Evolutionary conservation across 2,113 vertebrate species (phyloP), one percentile per base, ranked within the genome.

Genomic region (Gadus macrocephalus): DNA sequence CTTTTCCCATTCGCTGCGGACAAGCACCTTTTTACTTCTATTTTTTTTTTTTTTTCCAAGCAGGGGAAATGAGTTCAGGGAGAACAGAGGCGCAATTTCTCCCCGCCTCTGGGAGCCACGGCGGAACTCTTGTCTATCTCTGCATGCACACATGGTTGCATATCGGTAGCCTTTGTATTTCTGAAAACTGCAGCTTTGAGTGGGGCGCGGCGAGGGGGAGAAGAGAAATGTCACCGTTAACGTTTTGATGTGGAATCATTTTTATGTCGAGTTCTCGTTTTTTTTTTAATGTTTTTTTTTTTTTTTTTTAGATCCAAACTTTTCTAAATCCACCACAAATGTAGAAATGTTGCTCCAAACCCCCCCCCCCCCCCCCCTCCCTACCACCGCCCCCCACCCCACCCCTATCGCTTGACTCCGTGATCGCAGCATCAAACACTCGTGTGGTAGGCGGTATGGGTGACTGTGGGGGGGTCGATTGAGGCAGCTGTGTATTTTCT

Each of bases 321-420:
- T 91, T 91, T 92, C 85, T 87, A 89, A 91, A 88, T 86, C 86
- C 74, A 85, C 85, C 86, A 87, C 88, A 91, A 91, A 90, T 91
- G 87, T 89, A 89, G 85, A 89, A 89, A 86, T 87, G 86, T 85
- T 86, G 81, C 86, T 87, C 86, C 20, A 20, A 20, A 20, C 20
- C 20, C 20, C 20, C 20, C 20, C 1, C n/a, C n/a, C n/a, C 85
- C 85, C 82, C 75, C 85, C 80, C 73, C 20, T 25, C 28, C 12
- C 55, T 28, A 20, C 53, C 28, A 53, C 4, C 42, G 0, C 6
- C 31, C 6, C 4, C 31, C 42, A 4, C 6, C 31, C 6, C 31
- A 5, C 31, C 64, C 69, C 76, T 67, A 78, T 73, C 72, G 17
- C 77, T 69, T 82, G 73, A 76, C 77, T 72, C 80, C 78, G 31